These are phyloP conservation scores for Lamellibrachia satsuma DNA, from an alignment of 2,888 invertebrate genomes.

Conservation along the genomic window DNA sequence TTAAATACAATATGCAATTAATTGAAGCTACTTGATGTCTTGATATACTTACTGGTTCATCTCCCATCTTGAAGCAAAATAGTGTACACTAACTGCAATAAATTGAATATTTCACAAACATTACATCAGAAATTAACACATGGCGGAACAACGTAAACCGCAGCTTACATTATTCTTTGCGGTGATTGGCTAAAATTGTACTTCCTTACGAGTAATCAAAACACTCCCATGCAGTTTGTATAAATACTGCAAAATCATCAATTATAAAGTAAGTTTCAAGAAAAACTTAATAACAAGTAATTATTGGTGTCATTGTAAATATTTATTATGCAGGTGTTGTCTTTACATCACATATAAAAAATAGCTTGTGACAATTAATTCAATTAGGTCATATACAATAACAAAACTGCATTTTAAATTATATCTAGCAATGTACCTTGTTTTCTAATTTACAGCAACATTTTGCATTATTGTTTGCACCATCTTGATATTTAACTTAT, in stretches of 20 bases:
- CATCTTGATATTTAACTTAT: too few species aligned
- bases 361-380: too few species aligned
- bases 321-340: too few species aligned
- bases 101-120: not conserved
- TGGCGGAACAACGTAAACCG: not conserved
- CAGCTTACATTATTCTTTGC: not conserved
- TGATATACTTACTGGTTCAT: not conserved
- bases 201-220: not conserved
- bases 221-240: not conserved
- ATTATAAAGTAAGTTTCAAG: not conserved
- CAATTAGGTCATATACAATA: too few species aligned
- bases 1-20: too few species aligned
- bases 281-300: not conserved
- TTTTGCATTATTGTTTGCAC: too few species aligned
- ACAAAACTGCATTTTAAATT: too few species aligned
- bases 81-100: conserved; percentile 1
- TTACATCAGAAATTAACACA: conserved; percentile 17
- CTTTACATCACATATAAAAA: too few species aligned
- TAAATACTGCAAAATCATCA: not conserved
- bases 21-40: not conserved
- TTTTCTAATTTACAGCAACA: too few species aligned
- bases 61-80: conserved; percentile 4
- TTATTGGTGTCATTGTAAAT: too few species aligned
- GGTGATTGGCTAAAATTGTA: not conserved
- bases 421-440: too few species aligned